phyloP scores from a whole-genome alignment of 2,888 invertebrate genomes.

The Theodoxus fluviatilis region DNA sequence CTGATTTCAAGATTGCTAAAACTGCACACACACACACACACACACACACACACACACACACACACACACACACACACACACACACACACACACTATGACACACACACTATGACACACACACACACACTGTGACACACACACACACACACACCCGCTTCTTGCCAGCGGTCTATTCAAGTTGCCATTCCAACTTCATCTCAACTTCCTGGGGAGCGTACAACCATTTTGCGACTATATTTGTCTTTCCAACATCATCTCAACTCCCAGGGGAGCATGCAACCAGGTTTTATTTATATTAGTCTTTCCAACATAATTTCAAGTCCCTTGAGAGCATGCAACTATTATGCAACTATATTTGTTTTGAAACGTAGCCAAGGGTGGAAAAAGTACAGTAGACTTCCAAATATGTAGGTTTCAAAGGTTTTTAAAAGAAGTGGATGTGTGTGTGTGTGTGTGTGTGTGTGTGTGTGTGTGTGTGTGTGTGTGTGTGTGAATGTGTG shows the following conservation, averaged over 20 bases:
- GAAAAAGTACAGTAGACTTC: too few relatives aligned
- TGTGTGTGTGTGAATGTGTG: constrained; percentile 6
- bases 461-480: background rate
- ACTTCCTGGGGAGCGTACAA: too few relatives aligned
- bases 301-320: too few relatives aligned
- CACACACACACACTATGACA: background rate
- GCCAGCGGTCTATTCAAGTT: too few relatives aligned
- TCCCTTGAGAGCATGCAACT: too few relatives aligned
- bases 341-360: too few relatives aligned
- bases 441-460: background rate
- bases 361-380: too few relatives aligned
- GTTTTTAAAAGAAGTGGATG: background rate
- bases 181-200: too few relatives aligned
- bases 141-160: background rate
- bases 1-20: too few relatives aligned
- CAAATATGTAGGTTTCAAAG: too few relatives aligned
- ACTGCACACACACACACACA: background rate
- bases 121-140: background rate
- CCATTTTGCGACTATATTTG: background rate
- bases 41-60: constrained; percentile 14
- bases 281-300: too few relatives aligned
- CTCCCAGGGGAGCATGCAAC: background rate
- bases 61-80: constrained; percentile 16
- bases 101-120: background rate
- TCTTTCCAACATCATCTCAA: background rate